phyloP scores from a whole-genome alignment of 2,888 invertebrate species.

The Andrena bucephala region DNA sequence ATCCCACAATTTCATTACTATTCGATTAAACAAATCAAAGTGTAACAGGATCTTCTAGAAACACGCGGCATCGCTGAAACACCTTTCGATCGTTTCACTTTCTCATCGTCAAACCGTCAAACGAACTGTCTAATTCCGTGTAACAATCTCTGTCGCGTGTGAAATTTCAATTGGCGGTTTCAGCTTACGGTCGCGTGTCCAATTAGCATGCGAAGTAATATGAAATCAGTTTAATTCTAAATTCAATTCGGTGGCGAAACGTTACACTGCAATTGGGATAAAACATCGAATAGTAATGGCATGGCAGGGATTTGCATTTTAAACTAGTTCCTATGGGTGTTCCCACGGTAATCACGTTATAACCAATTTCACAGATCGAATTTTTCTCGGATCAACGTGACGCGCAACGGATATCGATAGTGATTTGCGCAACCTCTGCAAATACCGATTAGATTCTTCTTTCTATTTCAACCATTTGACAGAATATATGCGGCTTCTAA shows the following conservation, averaged over 20 bases:
- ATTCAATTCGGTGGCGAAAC: conserved; percentile 39
- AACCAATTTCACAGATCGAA: conserved; percentile 35
- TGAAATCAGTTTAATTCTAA: conserved; percentile 49
- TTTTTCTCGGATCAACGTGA: conserved; percentile 13
- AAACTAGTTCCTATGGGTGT: conserved; percentile 11
- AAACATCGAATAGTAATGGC: conserved; percentile 37
- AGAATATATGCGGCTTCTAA: not conserved
- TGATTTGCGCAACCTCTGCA: not conserved
- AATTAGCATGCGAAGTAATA: conserved; percentile 37
- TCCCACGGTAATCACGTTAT: conserved; percentile 30
- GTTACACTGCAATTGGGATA: conserved; percentile 43
- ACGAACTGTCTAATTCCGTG: not conserved
- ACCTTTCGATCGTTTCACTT: not conserved
- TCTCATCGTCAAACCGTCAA: not conserved
- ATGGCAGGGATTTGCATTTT: conserved; percentile 40
- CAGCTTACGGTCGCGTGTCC: not conserved
- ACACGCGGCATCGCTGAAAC: not conserved
- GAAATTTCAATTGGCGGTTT: conserved; percentile 44
- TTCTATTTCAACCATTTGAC: not conserved
- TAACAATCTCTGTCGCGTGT: not conserved
- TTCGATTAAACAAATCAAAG: too few relatives aligned
- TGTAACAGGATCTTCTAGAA: too few relatives aligned
- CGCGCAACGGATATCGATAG: not conserved
- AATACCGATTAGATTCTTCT: not conserved
- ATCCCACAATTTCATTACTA: too few relatives aligned